These are phyloP conservation scores for Coturnix japonica DNA, from an alignment of 2,113 vertebrate species.

Conservation along the genomic window DNA sequence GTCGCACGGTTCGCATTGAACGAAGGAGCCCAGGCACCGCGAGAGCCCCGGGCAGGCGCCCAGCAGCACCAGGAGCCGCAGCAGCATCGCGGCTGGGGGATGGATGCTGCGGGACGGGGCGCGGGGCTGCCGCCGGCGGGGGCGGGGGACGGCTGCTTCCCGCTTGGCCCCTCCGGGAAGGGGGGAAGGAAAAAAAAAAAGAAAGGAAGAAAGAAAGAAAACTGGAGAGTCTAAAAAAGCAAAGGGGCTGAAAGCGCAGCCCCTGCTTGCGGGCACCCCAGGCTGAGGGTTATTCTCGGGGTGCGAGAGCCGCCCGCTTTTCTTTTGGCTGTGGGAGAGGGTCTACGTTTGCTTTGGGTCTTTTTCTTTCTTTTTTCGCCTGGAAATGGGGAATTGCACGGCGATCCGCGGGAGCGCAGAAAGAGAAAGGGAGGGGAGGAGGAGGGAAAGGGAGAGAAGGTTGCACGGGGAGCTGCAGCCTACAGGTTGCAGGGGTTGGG, in stretches of 20 bases:
- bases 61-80: constrained; percentile 84
- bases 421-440: constrained; percentile 10
- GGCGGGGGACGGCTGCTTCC: not conserved
- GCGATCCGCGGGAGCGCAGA: constrained; percentile 60
- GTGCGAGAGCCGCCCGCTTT: constrained; percentile 13
- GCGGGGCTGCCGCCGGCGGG: not conserved
- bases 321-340: not conserved
- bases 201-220: no score
- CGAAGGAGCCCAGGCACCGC: constrained; percentile 89
- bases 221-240: not conserved
- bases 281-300: not conserved
- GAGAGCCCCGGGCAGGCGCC: constrained; percentile 84
- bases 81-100: constrained; percentile 81
- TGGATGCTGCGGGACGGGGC: constrained; percentile 4
- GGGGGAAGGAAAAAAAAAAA: not conserved
- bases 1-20: constrained; percentile 97
- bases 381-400: not conserved
- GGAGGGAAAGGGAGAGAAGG: not conserved
- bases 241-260: not conserved
- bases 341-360: not conserved
- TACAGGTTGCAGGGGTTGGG: constrained; percentile 27
- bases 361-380: not conserved
- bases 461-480: not conserved
- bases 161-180: not conserved
- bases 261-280: not conserved